A percentile compares a stretch with the other conserved stretches of the same genome.
These are phyloP conservation scores for Mamestra configurata DNA, from an alignment of 1,140 invertebrate species.

Conservation along the genomic window DNA sequence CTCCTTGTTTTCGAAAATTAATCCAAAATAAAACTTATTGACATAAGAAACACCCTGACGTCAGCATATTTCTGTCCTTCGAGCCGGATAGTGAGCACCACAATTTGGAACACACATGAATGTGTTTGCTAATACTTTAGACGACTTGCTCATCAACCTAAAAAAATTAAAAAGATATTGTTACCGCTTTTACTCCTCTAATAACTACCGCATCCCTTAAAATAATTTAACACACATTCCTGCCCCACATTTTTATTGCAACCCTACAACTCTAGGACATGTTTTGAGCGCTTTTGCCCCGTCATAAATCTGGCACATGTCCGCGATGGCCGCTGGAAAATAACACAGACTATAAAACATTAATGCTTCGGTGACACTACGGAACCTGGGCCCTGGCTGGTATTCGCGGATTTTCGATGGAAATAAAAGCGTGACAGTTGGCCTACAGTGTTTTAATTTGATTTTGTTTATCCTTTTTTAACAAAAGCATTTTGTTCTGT, in stretches of 20 bases:
- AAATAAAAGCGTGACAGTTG: background rate
- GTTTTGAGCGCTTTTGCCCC: background rate
- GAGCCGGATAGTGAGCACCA: no score
- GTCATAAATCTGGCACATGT: slow-evolving; percentile 30
- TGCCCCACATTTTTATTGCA: background rate
- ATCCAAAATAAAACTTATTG: no score
- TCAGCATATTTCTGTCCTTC: no score
- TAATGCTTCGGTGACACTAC: slow-evolving; percentile 28
- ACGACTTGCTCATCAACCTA: no score
- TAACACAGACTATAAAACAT: slow-evolving; percentile 28
- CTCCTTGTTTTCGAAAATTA: no score
- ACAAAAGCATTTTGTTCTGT: background rate
- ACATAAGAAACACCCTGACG: no score
- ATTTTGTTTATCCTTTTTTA: background rate
- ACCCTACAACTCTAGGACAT: background rate
- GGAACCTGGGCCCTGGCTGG: background rate
- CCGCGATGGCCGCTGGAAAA: background rate
- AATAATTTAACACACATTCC: background rate
- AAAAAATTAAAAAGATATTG: no score
- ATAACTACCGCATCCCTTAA: background rate
- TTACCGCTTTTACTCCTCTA: no score
- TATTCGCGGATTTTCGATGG: slow-evolving; percentile 18
- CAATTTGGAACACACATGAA: no score
- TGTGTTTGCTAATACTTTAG: no score
- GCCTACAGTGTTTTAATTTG: background rate